A percentile compares a stretch with the other conserved stretches of the same genome.
phyloP scores from a whole-genome alignment of 2,888 invertebrate genomes.

The Uropetala carovei region DNA sequence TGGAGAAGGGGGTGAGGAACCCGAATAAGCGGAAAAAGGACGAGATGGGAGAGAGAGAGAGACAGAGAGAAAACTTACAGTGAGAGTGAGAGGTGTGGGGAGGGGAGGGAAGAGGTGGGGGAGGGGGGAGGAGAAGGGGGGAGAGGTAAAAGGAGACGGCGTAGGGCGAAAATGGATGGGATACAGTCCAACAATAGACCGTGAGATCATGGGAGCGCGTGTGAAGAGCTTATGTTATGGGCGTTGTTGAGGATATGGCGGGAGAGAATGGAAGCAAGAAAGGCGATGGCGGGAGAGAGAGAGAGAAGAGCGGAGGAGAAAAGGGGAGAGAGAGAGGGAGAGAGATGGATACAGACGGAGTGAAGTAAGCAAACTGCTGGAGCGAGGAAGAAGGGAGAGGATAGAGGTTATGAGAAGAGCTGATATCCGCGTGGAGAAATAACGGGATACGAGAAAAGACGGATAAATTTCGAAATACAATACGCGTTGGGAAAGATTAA shows the following conservation, averaged over 20 bases:
- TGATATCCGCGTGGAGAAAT: no score
- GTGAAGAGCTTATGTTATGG: slow-evolving; percentile 28
- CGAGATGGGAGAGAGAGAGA: not conserved
- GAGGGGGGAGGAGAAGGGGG: not conserved
- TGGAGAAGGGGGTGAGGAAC: not conserved
- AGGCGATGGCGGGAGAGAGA: not conserved
- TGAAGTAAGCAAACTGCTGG: no score
- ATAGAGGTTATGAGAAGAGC: no score
- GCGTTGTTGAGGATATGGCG: not conserved
- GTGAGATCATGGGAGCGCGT: slow-evolving; percentile 2
- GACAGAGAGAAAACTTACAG: not conserved
- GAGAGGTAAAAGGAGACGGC: not conserved
- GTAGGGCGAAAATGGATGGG: slow-evolving; percentile 20
- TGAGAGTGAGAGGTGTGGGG: not conserved
- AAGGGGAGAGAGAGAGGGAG: no score
- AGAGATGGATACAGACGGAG: no score
- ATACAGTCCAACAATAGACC: not conserved
- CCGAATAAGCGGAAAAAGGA: no score
- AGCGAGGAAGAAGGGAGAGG: no score
- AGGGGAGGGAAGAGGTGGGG: not conserved
- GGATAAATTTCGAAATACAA: no score
- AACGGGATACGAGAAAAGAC: no score
- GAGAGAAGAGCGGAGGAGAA: not conserved
- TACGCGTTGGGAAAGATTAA: no score
- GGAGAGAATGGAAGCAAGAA: not conserved